Base-by-base conservation (phyloP, 1,140 invertebrate genomes). In the Achroia grisella region DNA sequence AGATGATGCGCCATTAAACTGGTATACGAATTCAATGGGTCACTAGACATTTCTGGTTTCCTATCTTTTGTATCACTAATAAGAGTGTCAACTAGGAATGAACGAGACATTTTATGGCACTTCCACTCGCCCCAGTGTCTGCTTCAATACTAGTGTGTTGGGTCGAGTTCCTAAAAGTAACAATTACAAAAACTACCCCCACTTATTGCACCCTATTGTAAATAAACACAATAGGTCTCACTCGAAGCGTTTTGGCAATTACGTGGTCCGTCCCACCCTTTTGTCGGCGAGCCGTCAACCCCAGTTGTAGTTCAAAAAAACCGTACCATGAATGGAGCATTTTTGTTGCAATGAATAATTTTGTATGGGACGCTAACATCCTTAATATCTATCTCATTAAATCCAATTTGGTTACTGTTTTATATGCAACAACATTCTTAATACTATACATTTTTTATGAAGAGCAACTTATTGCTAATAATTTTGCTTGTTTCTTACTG, bases 11-110 rank as follows among this genome's bases (percentile, higher is more conserved):
- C 61, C 34, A 76, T 63, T 4, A 79, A 48, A 63, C 63, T 52
- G 40, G 82, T 45, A 63, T 82, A 68, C 46, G 76, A 47, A 13
- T 76, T 71, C 27, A 85, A 39, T 43, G 53, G 67, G 49, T 68
- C 86, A 70, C 55, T 62, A 30, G 68, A 45, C 52, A 82, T 56
- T 36, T 81, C 76, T 9, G 66, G 73, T 35, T 86, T 70, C 30
- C 84, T 75, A 47, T 88, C 86, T 64, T 89, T 87, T 9, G 79
- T 71, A 23, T 86, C 89, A 73, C 91, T 91, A 44, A 94, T 92
- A 23, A 94, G 69, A 10, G 92, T 92, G 61, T 93, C 92, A 63
- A 94, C 91, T 34, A 93, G 71, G 63, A 94, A 94, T 41, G 91
- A 93, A 44, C 91, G 89, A 43, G 92, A 93, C 92, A 93, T 93